Evolutionary conservation across 2,888 invertebrate genomes (phyloP).

Genomic region (Hydrotaea cyrtoneurina): DNA sequence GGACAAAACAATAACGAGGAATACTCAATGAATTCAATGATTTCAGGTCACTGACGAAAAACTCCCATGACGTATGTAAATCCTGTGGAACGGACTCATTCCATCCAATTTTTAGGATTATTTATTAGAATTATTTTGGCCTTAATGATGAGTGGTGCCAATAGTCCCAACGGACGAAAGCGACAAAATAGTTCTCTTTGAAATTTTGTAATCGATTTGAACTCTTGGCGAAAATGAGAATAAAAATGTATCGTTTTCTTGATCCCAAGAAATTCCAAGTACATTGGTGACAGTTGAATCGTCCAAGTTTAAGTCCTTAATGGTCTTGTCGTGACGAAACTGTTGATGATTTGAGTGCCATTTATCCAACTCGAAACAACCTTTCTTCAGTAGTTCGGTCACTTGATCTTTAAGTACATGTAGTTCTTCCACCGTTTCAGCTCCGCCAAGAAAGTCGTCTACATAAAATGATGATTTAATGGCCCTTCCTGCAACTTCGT

Average conservation of each 20-base stretch:
- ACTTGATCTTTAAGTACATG: slow-evolving; percentile 35
- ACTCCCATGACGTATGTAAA: slow-evolving; percentile 5
- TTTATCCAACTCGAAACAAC: slow-evolving; percentile 43
- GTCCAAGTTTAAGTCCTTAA: slow-evolving; percentile 1
- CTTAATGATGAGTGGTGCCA: slow-evolving; percentile 27
- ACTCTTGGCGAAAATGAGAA: slow-evolving; percentile 42
- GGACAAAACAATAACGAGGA: slow-evolving; percentile 36
- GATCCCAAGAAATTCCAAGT: slow-evolving; percentile 49
- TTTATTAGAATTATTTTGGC: slow-evolving; percentile 48
- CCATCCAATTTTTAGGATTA: slow-evolving; percentile 23
- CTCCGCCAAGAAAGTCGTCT: slow-evolving; percentile 40
- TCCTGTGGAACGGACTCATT: slow-evolving; percentile 10
- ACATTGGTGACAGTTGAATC: slow-evolving; percentile 7
- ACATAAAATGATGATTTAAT: slow-evolving; percentile 48
- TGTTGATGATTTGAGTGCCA: slow-evolving; percentile 37
- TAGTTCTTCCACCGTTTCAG: slow-evolving; percentile 42
- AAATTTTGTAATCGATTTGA: background rate
- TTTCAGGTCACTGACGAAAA: slow-evolving; percentile 34
- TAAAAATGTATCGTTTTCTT: slow-evolving; percentile 33
- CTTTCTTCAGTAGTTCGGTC: slow-evolving; percentile 34
- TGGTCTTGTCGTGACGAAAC: background rate
- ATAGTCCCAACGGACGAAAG: slow-evolving; percentile 45
- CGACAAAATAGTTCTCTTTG: slow-evolving; percentile 8
- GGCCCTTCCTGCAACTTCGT: slow-evolving; percentile 22
- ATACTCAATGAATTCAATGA: slow-evolving; percentile 13